Base-by-base conservation (phyloP, 2,797 vertebrate species). In the Galago senegalensis region DNA sequence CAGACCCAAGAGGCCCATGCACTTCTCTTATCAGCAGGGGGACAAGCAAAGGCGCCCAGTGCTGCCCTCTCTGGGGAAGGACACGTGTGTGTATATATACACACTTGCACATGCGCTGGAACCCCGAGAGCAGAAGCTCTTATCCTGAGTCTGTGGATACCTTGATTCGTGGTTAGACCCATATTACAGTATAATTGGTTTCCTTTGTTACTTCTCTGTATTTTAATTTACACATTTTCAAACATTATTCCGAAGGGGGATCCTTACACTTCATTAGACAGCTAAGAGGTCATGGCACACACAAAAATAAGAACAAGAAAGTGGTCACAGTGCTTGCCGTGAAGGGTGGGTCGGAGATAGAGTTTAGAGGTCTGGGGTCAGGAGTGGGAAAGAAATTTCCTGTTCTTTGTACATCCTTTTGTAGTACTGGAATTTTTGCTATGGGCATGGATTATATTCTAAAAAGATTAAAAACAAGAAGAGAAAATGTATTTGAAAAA, bases 141-240 rank as follows among this genome's bases (percentile, higher is more conserved):
- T 56, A 37, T 46, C 18, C 72, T 85, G 14, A 92, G 58, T 56
- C 34, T 25, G 3, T 49, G 58, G 58, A 65, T 27, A 23, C 49
- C 61, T n/a, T 3, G 7, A 27, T 91, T 72, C 21, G 40, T 40
- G 56, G 53, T 14, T 56, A 81, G 91, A 92, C 81, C 7, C 7
- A 1, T 63, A 61, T 61, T 61, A 70, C 23, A 81, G 5, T 6
- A 34, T 40, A 61, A 58, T 17, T 85, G 21, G 25, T 84, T 87
- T 85, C 40, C 40, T 77, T 90, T 82, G 58, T 56, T 56, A 81
- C 43, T 70, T 25, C 23, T 93, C 87, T 89, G 16, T 56, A 53
- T 72, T 95, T 84, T 58, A 83, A 46, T 89, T 91, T 93, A 61
- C 20, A 34, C 29, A 53, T 67, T 75, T 89, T 91, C 46, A 70